Conservation (phyloP, 1,140 invertebrate species). For the Cecropterus lyciades region DNA sequence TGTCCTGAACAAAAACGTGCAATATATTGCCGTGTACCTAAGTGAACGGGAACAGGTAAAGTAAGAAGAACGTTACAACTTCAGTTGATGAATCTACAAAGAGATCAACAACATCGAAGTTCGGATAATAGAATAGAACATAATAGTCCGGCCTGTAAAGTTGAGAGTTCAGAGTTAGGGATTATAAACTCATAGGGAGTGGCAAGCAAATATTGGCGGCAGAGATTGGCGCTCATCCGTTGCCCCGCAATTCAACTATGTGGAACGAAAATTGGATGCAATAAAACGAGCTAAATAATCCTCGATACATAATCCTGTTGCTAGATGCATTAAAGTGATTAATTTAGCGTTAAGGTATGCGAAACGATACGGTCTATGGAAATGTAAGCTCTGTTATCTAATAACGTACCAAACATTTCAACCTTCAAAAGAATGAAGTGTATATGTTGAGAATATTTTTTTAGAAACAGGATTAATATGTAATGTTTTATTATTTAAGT, state of each 20-base stretch:
- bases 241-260: neutral
- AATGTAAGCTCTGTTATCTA: neutral
- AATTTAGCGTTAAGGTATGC: neutral
- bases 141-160: too few species aligned
- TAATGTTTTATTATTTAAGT: too few species aligned
- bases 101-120: too few species aligned
- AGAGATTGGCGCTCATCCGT: neutral
- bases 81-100: too few species aligned
- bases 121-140: too few species aligned
- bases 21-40: too few species aligned
- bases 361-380: neutral
- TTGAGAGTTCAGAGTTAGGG: too few species aligned
- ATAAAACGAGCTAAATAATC: conserved; percentile 2
- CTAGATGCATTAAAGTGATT: neutral
- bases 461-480: too few species aligned
- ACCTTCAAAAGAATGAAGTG: neutral
- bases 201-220: neutral
- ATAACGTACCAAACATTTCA: neutral
- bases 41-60: too few species aligned
- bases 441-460: too few species aligned
- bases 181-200: neutral
- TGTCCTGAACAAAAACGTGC: too few species aligned
- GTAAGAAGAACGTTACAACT: too few species aligned
- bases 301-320: neutral
- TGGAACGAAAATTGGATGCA: neutral